Conservation (phyloP, 2,113 vertebrate genomes). For the Atherinomorus stipes region DNA sequence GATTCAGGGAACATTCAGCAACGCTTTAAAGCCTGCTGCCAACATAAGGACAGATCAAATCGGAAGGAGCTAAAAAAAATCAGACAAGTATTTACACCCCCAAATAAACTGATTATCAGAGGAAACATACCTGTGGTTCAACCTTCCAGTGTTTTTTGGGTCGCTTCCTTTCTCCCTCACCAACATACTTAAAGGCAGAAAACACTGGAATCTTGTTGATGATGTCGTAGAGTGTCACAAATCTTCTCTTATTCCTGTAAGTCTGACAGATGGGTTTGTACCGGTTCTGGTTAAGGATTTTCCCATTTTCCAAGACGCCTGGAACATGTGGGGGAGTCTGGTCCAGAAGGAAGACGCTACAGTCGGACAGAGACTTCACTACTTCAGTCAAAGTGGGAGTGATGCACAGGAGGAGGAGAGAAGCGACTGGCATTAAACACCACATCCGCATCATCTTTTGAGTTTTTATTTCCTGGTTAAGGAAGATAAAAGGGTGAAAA, state of each 20-base stretch:
- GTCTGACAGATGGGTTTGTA: constrained; percentile 63
- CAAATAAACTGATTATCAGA: neutral
- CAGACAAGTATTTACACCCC: too few relatives aligned
- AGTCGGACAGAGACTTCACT: constrained; percentile 13
- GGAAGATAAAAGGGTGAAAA: neutral
- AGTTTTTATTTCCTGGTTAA: neutral
- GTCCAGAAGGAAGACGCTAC: constrained; percentile 21
- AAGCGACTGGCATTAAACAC: neutral
- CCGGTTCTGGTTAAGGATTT: constrained; percentile 27
- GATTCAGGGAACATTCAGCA: too few relatives aligned
- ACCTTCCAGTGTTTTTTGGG: neutral
- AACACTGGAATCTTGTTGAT: constrained; percentile 59
- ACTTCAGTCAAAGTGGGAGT: constrained; percentile 17
- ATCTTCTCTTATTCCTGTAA: neutral
- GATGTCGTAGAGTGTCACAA: constrained; percentile 61
- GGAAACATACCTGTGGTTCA: constrained; percentile 47
- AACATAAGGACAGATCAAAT: too few relatives aligned
- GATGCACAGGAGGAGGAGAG: constrained; percentile 15
- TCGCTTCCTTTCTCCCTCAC: accelerated
- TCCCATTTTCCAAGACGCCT: constrained; percentile 14
- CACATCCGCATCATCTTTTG: neutral
- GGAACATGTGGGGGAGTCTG: constrained; percentile 31
- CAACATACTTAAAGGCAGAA: constrained; percentile 53
- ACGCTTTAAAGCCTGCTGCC: too few relatives aligned
- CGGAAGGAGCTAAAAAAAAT: too few relatives aligned